Percentiles rank a stretch among this genome's conserved stretches.
Evolutionary conservation across 2,888 invertebrate genomes (phyloP).

Genomic region (Campaea margaritaria): DNA sequence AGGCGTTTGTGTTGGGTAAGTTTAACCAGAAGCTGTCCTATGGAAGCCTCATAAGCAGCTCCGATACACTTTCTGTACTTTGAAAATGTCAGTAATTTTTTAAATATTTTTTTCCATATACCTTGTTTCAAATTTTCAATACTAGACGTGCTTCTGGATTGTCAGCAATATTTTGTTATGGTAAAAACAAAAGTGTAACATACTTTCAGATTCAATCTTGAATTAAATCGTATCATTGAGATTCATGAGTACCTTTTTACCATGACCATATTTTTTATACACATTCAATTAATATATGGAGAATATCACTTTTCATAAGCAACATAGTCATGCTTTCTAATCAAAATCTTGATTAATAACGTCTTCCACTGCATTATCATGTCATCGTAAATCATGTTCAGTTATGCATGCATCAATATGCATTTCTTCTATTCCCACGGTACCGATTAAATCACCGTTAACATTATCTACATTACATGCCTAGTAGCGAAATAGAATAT

Average conservation of each 20-base stretch:
- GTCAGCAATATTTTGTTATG: no score
- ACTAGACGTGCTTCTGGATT: no score
- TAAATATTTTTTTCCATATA: no score
- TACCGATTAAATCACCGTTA: constrained; percentile 45
- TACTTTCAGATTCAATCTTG: no score
- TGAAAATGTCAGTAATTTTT: no score
- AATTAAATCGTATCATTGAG: no score
- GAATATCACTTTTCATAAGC: neutral
- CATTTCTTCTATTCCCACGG: constrained; percentile 45
- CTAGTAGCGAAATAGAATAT: constrained; percentile 35
- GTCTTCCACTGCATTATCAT: constrained; percentile 38
- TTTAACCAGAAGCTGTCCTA: constrained; percentile 25
- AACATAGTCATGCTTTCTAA: constrained; percentile 10
- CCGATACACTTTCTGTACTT: no score
- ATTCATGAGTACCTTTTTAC: no score
- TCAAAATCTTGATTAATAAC: constrained; percentile 38
- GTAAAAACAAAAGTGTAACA: no score
- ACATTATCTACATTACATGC: constrained; percentile 32
- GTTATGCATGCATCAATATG: constrained; percentile 38
- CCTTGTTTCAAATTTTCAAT: no score
- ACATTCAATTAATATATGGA: neutral
- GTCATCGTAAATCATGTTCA: constrained; percentile 39
- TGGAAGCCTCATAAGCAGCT: no score
- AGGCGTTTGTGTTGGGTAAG: constrained; percentile 36
- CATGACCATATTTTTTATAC: no score